Conservation (phyloP, 2,113 vertebrate species). For the Oplegnathus fasciatus region DNA sequence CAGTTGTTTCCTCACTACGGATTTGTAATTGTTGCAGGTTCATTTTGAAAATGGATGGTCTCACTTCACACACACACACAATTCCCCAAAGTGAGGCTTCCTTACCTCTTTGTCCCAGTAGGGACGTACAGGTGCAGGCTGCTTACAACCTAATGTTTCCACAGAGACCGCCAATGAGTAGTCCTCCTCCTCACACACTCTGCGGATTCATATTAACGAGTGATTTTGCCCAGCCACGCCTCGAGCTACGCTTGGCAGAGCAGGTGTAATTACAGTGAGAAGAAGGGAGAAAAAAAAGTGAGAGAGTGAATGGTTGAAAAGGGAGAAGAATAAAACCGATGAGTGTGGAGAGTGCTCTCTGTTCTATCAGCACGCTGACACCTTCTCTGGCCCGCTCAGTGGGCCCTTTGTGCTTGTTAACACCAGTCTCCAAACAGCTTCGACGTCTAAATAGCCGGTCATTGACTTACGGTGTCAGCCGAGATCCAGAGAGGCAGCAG, state of each 20-base stretch:
- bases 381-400: conserved; percentile 47
- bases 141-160: conserved; percentile 85
- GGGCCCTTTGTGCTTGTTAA: conserved; percentile 74
- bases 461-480: conserved; percentile 56
- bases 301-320: conserved; percentile 64
- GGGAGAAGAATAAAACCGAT: conserved; percentile 53
- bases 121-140: conserved; percentile 70
- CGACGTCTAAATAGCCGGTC: conserved; percentile 60
- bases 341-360: conserved; percentile 35
- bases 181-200: conserved; percentile 78
- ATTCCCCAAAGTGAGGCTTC: conserved; percentile 60
- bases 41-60: conserved; percentile 60
- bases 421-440: conserved; percentile 67
- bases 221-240: conserved; percentile 76
- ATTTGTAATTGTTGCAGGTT: conserved; percentile 55
- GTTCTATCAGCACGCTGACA: conserved; percentile 38
- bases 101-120: conserved; percentile 63
- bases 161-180: conserved; percentile 83
- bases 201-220: conserved; percentile 80
- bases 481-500: conserved; percentile 37
- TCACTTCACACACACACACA: conserved; percentile 38
- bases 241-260: conserved; percentile 80
- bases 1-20: conserved; percentile 15
- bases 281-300: conserved; percentile 53
- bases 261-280: conserved; percentile 78